These are phyloP conservation scores for Sarcophaga caerulescens DNA, from an alignment of 2,888 invertebrate genomes.

Conservation along the genomic window DNA sequence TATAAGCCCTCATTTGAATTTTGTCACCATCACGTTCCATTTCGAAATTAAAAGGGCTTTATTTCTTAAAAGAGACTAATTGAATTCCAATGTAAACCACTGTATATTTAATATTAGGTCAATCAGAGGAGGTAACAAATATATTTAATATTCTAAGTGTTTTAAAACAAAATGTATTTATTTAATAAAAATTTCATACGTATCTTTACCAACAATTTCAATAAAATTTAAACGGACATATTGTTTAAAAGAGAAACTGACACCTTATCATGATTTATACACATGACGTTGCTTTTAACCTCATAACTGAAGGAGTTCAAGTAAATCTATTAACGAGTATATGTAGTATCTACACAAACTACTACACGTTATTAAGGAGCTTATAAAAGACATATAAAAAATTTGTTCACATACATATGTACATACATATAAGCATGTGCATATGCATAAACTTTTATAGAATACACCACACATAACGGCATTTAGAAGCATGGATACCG, in stretches of 20 bases:
- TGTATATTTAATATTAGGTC: too few relatives aligned
- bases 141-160: too few relatives aligned
- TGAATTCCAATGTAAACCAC: too few relatives aligned
- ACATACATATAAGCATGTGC: background rate
- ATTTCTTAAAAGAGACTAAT: too few relatives aligned
- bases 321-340: background rate
- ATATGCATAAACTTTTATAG: background rate
- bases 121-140: too few relatives aligned
- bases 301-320: conserved; percentile 29
- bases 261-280: conserved; percentile 34
- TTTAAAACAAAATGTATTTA: too few relatives aligned
- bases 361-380: background rate
- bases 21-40: too few relatives aligned
- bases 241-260: background rate
- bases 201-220: background rate
- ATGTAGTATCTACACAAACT: background rate
- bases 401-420: background rate
- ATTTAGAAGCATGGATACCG: background rate
- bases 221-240: background rate
- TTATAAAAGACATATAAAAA: background rate
- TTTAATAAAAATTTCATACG: background rate
- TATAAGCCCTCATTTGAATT: too few relatives aligned
- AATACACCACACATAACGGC: background rate
- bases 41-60: too few relatives aligned
- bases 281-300: conserved; percentile 50